phyloP scores from a whole-genome alignment of 2,888 invertebrate genomes.

The Xanthia icteritia region DNA sequence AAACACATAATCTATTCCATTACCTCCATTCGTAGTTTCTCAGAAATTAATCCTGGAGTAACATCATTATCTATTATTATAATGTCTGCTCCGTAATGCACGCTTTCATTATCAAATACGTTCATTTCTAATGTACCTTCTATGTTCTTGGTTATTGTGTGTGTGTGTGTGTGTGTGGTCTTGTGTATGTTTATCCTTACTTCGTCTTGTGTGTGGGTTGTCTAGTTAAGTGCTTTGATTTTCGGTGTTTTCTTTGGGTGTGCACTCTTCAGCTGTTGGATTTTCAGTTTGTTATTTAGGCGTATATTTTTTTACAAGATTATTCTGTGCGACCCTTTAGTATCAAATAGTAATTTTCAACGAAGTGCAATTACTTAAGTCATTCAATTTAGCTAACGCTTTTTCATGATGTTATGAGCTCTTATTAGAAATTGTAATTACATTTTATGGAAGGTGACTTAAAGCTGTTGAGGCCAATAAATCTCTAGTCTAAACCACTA shows the following conservation, averaged over 20 bases:
- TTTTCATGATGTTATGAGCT: background rate
- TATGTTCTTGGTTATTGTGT: conserved; percentile 41
- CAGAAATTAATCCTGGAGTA: conserved; percentile 72
- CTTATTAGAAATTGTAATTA: conserved; percentile 22
- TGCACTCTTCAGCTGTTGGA: background rate
- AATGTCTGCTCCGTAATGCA: conserved; percentile 65
- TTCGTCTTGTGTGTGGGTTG: conserved; percentile 23
- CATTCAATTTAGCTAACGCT: background rate
- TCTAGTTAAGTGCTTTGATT: conserved; percentile 37
- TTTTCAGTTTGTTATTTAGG: background rate
- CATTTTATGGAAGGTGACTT: background rate
- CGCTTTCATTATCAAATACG: conserved; percentile 62
- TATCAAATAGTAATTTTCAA: background rate
- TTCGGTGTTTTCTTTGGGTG: background rate
- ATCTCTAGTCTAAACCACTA: conserved; percentile 41
- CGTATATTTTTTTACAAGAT: background rate
- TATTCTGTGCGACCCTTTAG: too few species aligned
- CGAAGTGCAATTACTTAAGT: background rate
- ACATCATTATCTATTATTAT: conserved; percentile 68
- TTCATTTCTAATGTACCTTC: conserved; percentile 60
- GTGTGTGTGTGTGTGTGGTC: conserved; percentile 1
- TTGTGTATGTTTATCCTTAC: conserved; percentile 29
- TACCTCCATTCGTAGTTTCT: conserved; percentile 70
- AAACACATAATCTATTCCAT: conserved; percentile 59
- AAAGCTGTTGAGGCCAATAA: conserved; percentile 29